phyloP scores from a whole-genome alignment of 2,888 invertebrate genomes.

The Muscina levida region DNA sequence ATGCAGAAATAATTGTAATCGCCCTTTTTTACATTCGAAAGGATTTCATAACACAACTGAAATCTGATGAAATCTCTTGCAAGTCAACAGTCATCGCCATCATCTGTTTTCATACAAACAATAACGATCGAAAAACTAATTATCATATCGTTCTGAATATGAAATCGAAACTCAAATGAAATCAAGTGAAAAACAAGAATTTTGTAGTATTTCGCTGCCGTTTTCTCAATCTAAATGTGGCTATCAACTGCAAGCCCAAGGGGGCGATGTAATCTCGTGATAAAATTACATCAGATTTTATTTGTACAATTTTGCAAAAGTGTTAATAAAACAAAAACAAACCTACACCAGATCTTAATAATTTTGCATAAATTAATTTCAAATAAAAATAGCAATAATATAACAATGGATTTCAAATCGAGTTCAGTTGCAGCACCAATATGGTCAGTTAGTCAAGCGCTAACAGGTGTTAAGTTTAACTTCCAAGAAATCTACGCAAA shows the following conservation, averaged over 20 bases:
- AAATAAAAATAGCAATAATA: slow-evolving; percentile 39
- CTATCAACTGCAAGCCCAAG: not conserved
- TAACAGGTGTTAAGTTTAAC: slow-evolving; percentile 30
- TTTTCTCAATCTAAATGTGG: not conserved
- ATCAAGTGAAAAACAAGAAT: slow-evolving; percentile 15
- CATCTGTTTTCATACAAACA: slow-evolving; percentile 9
- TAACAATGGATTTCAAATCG: slow-evolving; percentile 10
- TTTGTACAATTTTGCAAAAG: slow-evolving; percentile 6
- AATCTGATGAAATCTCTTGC: slow-evolving; percentile 33
- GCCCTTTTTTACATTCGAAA: slow-evolving; percentile 32
- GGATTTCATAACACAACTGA: slow-evolving; percentile 5
- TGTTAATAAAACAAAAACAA: slow-evolving; percentile 36
- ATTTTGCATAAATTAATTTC: slow-evolving; percentile 45
- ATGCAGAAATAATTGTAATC: not conserved
- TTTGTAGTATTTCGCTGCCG: slow-evolving; percentile 12
- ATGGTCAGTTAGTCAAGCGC: slow-evolving; percentile 10
- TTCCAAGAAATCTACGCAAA: slow-evolving; percentile 10
- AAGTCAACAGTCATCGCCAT: slow-evolving; percentile 2
- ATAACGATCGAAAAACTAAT: slow-evolving; percentile 31
- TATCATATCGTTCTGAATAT: slow-evolving; percentile 37
- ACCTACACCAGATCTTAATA: slow-evolving; percentile 14
- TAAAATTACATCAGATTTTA: slow-evolving; percentile 64
- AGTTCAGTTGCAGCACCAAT: slow-evolving; percentile 8
- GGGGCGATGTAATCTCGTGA: slow-evolving; percentile 52
- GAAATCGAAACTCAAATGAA: slow-evolving; percentile 20